Conservation (phyloP, 1,140 invertebrate genomes). For the Armadillidium nasatum region DNA sequence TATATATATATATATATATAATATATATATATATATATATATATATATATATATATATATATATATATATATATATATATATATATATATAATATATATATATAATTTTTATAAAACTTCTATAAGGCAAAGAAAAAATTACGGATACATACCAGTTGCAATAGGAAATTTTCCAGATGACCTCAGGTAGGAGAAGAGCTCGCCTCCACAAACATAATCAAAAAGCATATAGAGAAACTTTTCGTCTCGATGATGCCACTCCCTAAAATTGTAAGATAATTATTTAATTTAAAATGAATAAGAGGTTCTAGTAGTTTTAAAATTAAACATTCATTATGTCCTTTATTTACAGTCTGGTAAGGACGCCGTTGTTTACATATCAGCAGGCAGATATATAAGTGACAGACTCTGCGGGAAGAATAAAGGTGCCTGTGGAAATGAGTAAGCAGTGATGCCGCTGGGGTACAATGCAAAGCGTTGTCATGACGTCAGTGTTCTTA, state of each 20-base stretch:
- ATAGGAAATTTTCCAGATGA: conserved; percentile 85
- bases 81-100: too few relatives aligned
- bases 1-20: conserved; percentile 6
- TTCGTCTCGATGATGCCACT: conserved; percentile 83
- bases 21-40: conserved; percentile 2
- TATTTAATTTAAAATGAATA: too few relatives aligned
- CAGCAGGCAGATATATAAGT: too few relatives aligned
- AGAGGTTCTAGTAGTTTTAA: too few relatives aligned
- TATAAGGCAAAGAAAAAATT: background rate
- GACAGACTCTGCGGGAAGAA: too few relatives aligned
- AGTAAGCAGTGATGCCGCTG: too few relatives aligned
- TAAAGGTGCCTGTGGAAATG: too few relatives aligned
- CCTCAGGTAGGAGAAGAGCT: conserved; percentile 89
- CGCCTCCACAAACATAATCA: conserved; percentile 91
- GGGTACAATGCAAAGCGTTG: too few relatives aligned
- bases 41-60: conserved; percentile 23
- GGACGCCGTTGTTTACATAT: too few relatives aligned
- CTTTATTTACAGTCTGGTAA: too few relatives aligned
- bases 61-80: background rate
- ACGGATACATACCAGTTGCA: conserved; percentile 61
- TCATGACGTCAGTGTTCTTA: too few relatives aligned
- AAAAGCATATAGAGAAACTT: conserved; percentile 88
- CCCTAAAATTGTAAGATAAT: conserved; percentile 55
- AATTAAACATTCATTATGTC: too few relatives aligned
- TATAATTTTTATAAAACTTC: background rate